Evolutionary conservation across 1,140 invertebrate genomes (phyloP), one percentile per base, ranked within the genome.

Genomic region (Hylyphantes graminicola): DNA sequence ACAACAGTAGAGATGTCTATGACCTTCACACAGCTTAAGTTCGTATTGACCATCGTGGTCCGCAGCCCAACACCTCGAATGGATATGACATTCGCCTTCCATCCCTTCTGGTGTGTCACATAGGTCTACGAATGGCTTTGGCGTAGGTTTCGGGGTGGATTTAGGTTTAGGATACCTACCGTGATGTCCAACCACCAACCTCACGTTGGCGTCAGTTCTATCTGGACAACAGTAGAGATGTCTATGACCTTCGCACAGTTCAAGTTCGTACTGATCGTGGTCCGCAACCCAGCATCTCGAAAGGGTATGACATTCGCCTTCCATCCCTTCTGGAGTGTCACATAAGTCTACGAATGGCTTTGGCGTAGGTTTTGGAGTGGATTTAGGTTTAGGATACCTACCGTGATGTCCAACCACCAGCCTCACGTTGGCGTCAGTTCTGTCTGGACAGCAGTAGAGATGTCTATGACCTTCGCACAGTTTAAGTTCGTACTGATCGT

Each of bases 381-480:
- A 35, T 35, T 35, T 35, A 35, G 35, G 35, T 35, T 35, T 35
- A 5, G 35, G 35, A 35, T 35, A 35, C 35, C 35, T 35, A 35
- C 35, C 35, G 35, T 35, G 35, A 35, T 35, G 35, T 35, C 35
- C 35, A 35, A 35, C 5, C 35, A 35, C 35, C 35, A 35, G 5
- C 35, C 35, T 35, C 35, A 53, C 13, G 15, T n/a, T 70, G 50
- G 11, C 11, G 50, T 70, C 67, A 15, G 15, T 70, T 19, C 67
- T 12, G 15, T 74, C n/a, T 9, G 72, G 72, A 15, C 72, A 74
- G 53, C 72, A 74, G 17, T 55, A 74, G 4, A 50, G 48, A 15
- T 74, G 53, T 51, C 50, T 4, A 35, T 67, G 50, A 4, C 67
- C n/a, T 19, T 35, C n/a, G 11, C 72, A 74, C 6, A n/a, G 7